Base-by-base conservation (phyloP, 2,797 vertebrate genomes). In the Siniperca undulata region DNA sequence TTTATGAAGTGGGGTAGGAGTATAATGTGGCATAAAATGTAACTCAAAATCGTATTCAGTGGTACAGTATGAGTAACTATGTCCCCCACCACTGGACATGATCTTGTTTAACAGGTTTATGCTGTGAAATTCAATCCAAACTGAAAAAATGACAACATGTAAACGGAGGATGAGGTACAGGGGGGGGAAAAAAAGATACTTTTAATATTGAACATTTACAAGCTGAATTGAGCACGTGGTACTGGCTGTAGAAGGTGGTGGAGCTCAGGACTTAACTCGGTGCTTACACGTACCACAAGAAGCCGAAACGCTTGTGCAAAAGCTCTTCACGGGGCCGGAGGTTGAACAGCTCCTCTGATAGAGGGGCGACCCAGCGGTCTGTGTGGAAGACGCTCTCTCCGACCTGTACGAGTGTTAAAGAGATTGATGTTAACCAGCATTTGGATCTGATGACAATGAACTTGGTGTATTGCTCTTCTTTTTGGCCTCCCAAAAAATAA, bases 341-440 rank as follows among this genome's bases (percentile, higher is more conserved):
- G 89, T 94, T 97, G 9, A 93, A 97, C 7, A 99, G 92, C 92
- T 99, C 97, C 0, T 97, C 94, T 2, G 76, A 0, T 0, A 89
- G 7, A 0, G 98, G 98, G 0, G 91, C 1, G 0, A 97, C 94
- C 98, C 98, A 99, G 90, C 98, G 97, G 0, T 96, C 95, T 1
- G 97, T 97, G 94, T 98, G 94, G 92, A 95, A 99, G 30, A 93
- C 20, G 0, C 89, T 97, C 70, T 98, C 97, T 0, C 98, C 98
- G 0, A 99, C 97, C 98, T 99, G 91, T 0, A 40, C 0, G 0
- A 19, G 36, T 7, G 22, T 50, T 4, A 38, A 16, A 52, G 3
- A 56, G 3, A 84, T 1, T 17, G 13, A 11, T 20, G 12, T 24
- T 42, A 8, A 30, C 40, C 67, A 38, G 48, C 20, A 56, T 14